Evolutionary conservation across 2,797 vertebrate species (phyloP).

Genomic region (Ptychadena robeensis): DNA sequence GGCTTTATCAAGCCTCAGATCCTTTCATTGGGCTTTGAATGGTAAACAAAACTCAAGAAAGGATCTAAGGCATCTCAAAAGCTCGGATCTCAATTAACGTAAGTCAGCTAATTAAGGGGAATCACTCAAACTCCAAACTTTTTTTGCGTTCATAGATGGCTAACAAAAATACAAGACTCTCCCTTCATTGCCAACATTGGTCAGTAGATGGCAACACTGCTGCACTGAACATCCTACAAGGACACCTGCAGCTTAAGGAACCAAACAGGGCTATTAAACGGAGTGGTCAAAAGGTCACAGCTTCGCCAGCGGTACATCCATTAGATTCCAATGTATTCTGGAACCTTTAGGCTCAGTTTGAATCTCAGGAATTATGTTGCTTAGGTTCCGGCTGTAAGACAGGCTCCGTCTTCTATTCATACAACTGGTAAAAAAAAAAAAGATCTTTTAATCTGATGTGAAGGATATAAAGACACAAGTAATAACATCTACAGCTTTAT

Average conservation of each 20-base stretch:
- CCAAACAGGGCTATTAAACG: slow-evolving; percentile 11
- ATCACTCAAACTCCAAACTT: no score
- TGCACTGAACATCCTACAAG: slow-evolving; percentile 14
- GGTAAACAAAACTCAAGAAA: no score
- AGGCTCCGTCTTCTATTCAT: not conserved
- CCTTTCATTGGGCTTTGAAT: no score
- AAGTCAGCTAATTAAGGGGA: no score
- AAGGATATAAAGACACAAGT: slow-evolving; percentile 15
- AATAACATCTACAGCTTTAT: slow-evolving; percentile 28
- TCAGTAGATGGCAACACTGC: slow-evolving; percentile 56
- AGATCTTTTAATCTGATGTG: not conserved
- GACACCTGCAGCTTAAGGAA: not conserved
- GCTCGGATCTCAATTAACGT: no score
- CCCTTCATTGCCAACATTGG: not conserved
- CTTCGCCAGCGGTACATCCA: slow-evolving; percentile 20
- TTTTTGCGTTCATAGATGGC: no score
- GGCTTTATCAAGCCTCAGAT: no score
- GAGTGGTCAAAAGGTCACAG: slow-evolving; percentile 12
- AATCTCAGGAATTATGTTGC: not conserved
- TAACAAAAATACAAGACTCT: not conserved
- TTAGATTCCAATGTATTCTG: not conserved
- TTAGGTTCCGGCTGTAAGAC: not conserved
- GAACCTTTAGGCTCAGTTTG: not conserved
- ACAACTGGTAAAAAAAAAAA: not conserved
- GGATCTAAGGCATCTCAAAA: no score